These are phyloP conservation scores for Forbesichthys papilliferus DNA, from an alignment of 2,113 vertebrate genomes.

Conservation along the genomic window DNA sequence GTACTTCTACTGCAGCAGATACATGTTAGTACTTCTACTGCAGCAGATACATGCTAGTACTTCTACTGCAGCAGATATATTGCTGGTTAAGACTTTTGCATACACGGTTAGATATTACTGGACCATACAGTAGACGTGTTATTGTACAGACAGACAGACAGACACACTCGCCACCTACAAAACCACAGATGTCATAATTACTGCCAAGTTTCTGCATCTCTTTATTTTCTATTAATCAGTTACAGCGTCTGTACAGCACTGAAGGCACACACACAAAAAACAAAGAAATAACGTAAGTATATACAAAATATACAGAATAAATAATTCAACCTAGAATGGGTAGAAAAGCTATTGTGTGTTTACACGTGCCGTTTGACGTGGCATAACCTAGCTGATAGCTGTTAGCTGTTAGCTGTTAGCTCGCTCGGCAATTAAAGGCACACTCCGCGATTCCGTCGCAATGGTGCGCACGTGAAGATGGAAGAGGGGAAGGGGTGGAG, in stretches of 20 bases:
- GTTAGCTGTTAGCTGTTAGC: slow-evolving; percentile 21
- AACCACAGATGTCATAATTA: neutral
- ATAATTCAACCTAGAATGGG: slow-evolving; percentile 85
- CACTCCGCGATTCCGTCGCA: too few species aligned
- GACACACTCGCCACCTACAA: neutral
- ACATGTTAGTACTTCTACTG: too few species aligned
- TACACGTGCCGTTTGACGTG: slow-evolving; percentile 57
- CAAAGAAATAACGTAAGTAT: slow-evolving; percentile 74
- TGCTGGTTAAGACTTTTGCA: too few species aligned
- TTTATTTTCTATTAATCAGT: slow-evolving; percentile 73
- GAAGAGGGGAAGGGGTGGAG: too few species aligned
- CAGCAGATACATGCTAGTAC: too few species aligned
- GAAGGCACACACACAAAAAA: slow-evolving; percentile 83
- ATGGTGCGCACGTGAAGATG: too few species aligned
- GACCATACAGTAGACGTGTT: too few species aligned
- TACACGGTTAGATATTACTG: too few species aligned
- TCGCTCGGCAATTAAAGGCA: neutral
- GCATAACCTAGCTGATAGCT: slow-evolving; percentile 13
- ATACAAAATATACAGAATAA: slow-evolving; percentile 95
- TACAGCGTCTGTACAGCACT: slow-evolving; percentile 80
- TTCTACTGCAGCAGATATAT: too few species aligned
- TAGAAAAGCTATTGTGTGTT: slow-evolving; percentile 84
- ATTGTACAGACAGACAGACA: neutral
- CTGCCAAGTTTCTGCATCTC: slow-evolving; percentile 46
- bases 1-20: too few species aligned